Percentiles rank a stretch among this genome's conserved stretches.
These are phyloP conservation scores for Esperia sulphurella DNA, from an alignment of 2,888 invertebrate genomes.

Conservation along the genomic window DNA sequence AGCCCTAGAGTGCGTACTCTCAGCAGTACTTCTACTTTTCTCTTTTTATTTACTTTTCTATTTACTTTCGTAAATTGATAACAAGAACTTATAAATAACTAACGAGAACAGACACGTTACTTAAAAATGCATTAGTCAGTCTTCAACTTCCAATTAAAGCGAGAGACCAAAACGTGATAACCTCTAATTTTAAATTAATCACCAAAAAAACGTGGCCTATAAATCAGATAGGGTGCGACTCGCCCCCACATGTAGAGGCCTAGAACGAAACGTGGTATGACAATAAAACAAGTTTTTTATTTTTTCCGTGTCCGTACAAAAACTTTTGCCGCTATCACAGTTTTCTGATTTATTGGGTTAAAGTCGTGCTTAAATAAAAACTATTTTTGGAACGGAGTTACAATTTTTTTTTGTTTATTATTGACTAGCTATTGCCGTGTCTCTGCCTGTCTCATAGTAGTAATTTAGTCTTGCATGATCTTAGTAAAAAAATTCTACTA, in stretches of 20 bases:
- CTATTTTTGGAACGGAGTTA: too few relatives aligned
- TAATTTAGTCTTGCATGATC: too few relatives aligned
- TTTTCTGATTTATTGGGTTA: constrained; percentile 3
- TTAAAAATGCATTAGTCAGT: constrained; percentile 9
- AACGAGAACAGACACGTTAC: background rate
- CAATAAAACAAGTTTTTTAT: constrained; percentile 7
- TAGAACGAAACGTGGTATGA: constrained; percentile 1
- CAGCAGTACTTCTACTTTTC: too few relatives aligned
- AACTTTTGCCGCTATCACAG: background rate
- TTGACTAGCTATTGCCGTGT: too few relatives aligned
- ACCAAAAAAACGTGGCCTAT: constrained; percentile 10
- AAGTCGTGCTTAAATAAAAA: background rate
- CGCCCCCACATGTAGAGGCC: constrained; percentile 7
- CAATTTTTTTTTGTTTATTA: too few relatives aligned
- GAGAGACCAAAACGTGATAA: constrained; percentile 5
- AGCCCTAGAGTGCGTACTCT: too few relatives aligned
- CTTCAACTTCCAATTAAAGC: constrained; percentile 2
- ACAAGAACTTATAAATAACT: background rate
- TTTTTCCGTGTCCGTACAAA: background rate
- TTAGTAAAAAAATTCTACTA: too few relatives aligned
- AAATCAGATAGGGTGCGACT: constrained; percentile 9
- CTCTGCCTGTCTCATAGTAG: too few relatives aligned
- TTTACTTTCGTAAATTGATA: background rate
- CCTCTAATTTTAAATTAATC: constrained; percentile 12
- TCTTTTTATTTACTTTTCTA: too few relatives aligned